Evolutionary conservation across 2,113 vertebrate genomes (phyloP), one percentile per base, ranked within the genome.

Genomic region (Jaculus jaculus): DNA sequence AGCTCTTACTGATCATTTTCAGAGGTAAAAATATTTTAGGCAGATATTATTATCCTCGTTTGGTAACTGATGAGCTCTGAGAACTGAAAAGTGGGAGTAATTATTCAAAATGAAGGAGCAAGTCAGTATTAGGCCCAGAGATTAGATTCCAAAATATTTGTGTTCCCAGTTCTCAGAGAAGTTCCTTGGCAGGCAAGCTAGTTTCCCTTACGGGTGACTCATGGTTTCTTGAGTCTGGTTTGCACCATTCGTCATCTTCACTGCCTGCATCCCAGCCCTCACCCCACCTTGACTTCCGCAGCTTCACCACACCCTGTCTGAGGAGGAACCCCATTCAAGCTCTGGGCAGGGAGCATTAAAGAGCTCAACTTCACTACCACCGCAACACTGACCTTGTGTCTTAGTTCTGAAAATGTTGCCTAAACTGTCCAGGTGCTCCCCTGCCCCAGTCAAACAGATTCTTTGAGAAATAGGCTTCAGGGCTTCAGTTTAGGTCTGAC

Each of bases 141-240:
- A 60, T 2, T 90, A 82, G 17, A 68, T 81, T 93, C 90, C 85
- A 84, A 83, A 96, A 65, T 93, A 85, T 92, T 95, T 96, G 93
- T 69, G 65, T 92, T 93, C 88, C 95, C 87, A 69, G 78, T 87
- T 95, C 93, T 83, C 97, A 89, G 89, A 87, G 94, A 94, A 72
- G 51, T 93, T 90, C 75, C 5, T 87, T 90, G 90, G 82, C 71
- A 4, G 80, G 17, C 69, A 26, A 3, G 39, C 12, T 26, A 58
- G 54, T 87, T 95, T 89, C 82, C 47, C 60, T 90, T 74, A 78
- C n/a, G 32, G n/a, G 24, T 96, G 97, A 96, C 93, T 96, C 94
- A 97, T 58, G 87, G 5, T 74, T 93, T 96, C 93, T 96, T 32
- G 42, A 86, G 85, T 90, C 74, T 42, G 68, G 7, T 89, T 92